These are phyloP conservation scores for Drosophila subsilvestris DNA, from an alignment of 2,888 invertebrate genomes.

Conservation along the genomic window DNA sequence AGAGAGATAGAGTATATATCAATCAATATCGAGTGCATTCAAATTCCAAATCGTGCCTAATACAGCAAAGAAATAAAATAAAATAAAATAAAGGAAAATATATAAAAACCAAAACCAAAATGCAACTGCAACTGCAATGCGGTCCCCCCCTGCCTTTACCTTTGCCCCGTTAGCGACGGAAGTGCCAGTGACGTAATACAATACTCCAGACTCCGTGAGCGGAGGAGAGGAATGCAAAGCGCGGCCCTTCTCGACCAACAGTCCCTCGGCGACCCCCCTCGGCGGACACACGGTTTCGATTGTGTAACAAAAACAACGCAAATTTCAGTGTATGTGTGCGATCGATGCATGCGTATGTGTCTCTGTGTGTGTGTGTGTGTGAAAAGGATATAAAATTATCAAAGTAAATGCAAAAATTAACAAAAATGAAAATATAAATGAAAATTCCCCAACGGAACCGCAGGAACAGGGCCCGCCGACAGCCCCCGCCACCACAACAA, in stretches of 20 bases:
- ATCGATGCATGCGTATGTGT: slow-evolving; percentile 13
- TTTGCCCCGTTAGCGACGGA: slow-evolving; percentile 63
- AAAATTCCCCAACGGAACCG: slow-evolving; percentile 17
- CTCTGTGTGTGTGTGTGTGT: slow-evolving; percentile 19
- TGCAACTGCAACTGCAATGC: slow-evolving; percentile 52
- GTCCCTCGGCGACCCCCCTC: slow-evolving; percentile 2
- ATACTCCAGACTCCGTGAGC: slow-evolving; percentile 61
- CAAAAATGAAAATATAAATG: slow-evolving; percentile 1
- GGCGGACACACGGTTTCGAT: slow-evolving; percentile 34
- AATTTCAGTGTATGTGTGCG: slow-evolving; percentile 27
- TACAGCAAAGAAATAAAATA: slow-evolving; percentile 43
- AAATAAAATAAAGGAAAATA: slow-evolving; percentile 5
- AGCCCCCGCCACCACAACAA: slow-evolving; percentile 8
- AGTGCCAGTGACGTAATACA: slow-evolving; percentile 78
- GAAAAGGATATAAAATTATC: slow-evolving; percentile 21
- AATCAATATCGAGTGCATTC: slow-evolving; percentile 64
- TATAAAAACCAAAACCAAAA: slow-evolving; percentile 1
- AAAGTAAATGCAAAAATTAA: slow-evolving; percentile 1
- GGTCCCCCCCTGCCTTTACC: slow-evolving; percentile 10
- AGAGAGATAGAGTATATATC: slow-evolving; percentile 36
- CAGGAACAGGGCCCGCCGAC: slow-evolving; percentile 11
- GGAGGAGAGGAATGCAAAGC: slow-evolving; percentile 36
- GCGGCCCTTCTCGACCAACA: slow-evolving; percentile 19
- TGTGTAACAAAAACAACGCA: slow-evolving; percentile 54
- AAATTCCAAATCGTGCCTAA: slow-evolving; percentile 77